These are phyloP conservation scores for Andricus quercusramuli DNA, from an alignment of 2,888 invertebrate genomes.

Conservation along the genomic window DNA sequence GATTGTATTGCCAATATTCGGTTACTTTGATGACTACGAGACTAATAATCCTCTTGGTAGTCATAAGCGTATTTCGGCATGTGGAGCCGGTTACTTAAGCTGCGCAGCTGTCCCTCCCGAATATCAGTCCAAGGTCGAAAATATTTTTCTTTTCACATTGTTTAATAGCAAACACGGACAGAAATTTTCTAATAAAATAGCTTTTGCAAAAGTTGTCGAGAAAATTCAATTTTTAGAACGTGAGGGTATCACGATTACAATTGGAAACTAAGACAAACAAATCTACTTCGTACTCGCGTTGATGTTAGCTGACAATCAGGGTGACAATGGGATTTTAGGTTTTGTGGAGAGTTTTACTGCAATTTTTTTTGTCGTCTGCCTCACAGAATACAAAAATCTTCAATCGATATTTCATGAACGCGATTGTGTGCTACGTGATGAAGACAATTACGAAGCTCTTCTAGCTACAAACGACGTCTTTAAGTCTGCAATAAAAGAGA, in stretches of 20 bases:
- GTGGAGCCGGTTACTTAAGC: too few relatives aligned
- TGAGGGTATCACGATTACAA: slow-evolving; percentile 47
- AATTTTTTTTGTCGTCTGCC: background rate
- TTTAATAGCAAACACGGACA: slow-evolving; percentile 55
- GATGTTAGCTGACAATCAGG: slow-evolving; percentile 53
- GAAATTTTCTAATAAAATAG: slow-evolving; percentile 47
- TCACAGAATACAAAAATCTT: background rate
- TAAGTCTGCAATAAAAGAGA: slow-evolving; percentile 2
- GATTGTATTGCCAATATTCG: too few relatives aligned
- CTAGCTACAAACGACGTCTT: slow-evolving; percentile 20
- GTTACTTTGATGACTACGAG: too few relatives aligned
- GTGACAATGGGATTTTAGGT: slow-evolving; percentile 4
- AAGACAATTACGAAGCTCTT: slow-evolving; percentile 38
- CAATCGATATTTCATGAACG: slow-evolving; percentile 23
- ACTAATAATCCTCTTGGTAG: too few relatives aligned
- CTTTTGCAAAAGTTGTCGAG: slow-evolving; percentile 52
- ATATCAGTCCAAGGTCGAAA: slow-evolving; percentile 49
- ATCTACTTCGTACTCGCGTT: slow-evolving; percentile 51
- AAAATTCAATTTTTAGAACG: slow-evolving; percentile 51
- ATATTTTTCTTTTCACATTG: slow-evolving; percentile 56
- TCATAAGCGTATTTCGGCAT: too few relatives aligned
- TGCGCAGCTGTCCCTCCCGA: too few relatives aligned
- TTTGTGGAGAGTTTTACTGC: background rate
- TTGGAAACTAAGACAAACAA: slow-evolving; percentile 5
- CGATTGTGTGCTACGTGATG: background rate